phyloP scores from a whole-genome alignment of 2,113 vertebrate genomes.

The Pleuronectes platessa region DNA sequence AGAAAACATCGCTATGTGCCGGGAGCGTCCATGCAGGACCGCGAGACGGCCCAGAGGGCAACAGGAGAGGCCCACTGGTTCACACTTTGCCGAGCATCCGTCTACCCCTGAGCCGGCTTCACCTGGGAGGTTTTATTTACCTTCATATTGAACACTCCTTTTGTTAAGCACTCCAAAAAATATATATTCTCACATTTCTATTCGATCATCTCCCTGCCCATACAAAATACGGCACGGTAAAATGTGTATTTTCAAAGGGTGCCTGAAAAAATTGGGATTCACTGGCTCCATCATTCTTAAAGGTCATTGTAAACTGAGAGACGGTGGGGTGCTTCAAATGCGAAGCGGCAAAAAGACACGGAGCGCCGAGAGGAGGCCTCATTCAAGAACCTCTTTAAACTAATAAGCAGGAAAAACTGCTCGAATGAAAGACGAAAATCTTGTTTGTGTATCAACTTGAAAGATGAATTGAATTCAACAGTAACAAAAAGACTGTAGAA shows the following conservation, averaged over 20 bases:
- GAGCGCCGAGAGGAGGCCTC: slow-evolving; percentile 5
- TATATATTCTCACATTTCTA: not conserved
- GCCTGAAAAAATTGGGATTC: slow-evolving; percentile 30
- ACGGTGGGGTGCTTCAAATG: not conserved
- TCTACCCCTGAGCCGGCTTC: slow-evolving; percentile 35
- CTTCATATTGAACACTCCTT: not conserved
- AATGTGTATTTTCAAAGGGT: slow-evolving; percentile 26
- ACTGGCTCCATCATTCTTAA: slow-evolving; percentile 35
- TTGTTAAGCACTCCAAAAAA: slow-evolving; percentile 15
- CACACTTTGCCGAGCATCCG: slow-evolving; percentile 38
- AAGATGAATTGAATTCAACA: not conserved
- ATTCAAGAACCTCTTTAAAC: slow-evolving; percentile 16
- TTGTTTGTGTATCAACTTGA: slow-evolving; percentile 10
- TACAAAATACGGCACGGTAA: slow-evolving; percentile 6
- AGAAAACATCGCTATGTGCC: slow-evolving; percentile 26
- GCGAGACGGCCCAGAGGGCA: slow-evolving; percentile 59
- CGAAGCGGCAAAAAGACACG: slow-evolving; percentile 20
- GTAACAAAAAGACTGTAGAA: not conserved
- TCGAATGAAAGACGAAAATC: not conserved
- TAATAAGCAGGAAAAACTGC: slow-evolving; percentile 3
- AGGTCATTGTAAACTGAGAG: slow-evolving; percentile 50
- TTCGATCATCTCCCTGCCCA: not conserved
- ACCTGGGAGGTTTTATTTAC: slow-evolving; percentile 35
- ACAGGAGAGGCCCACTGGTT: slow-evolving; percentile 47
- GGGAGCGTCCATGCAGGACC: slow-evolving; percentile 54